A percentile compares a stretch with the other conserved stretches of the same genome.
Evolutionary conservation across 2,113 vertebrate species (phyloP).

Genomic region (Trochalopteron elliotii): DNA sequence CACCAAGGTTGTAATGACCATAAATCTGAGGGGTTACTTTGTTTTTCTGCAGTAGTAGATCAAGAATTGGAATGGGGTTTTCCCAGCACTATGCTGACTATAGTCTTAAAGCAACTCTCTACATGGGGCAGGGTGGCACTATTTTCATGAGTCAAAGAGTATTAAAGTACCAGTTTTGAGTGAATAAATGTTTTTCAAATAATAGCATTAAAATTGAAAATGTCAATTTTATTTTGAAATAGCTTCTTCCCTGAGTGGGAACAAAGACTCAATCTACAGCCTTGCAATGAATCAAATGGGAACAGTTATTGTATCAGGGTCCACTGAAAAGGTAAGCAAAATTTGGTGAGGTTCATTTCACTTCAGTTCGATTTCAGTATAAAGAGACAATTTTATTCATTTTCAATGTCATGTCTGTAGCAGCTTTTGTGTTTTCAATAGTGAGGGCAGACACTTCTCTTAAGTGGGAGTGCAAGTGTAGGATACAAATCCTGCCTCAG

Average conservation of each 20-base stretch:
- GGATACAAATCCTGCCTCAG: not conserved
- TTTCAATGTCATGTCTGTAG: not conserved
- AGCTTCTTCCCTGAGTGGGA: slow-evolving; percentile 98
- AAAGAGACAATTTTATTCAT: not conserved
- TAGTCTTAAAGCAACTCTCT: not conserved
- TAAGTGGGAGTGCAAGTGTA: not conserved
- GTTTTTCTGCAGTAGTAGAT: not conserved
- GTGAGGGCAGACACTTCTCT: not conserved
- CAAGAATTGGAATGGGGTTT: not conserved
- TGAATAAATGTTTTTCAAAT: not conserved
- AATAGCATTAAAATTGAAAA: not conserved
- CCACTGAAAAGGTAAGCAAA: slow-evolving; percentile 92
- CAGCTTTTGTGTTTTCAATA: not conserved
- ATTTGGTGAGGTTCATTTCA: not conserved
- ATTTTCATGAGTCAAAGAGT: not conserved
- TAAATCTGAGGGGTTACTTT: not conserved
- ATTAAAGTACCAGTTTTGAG: not conserved
- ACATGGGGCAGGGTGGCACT: not conserved
- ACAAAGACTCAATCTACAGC: slow-evolving; percentile 99
- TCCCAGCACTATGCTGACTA: not conserved
- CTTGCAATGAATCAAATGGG: slow-evolving; percentile 99
- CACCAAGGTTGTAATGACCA: not conserved
- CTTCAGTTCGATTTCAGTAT: not conserved
- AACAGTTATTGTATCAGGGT: slow-evolving; percentile 97
- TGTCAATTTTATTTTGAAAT: slow-evolving; percentile 52